phyloP scores from a whole-genome alignment of 2,113 vertebrate species.

The Columba janthina region DNA sequence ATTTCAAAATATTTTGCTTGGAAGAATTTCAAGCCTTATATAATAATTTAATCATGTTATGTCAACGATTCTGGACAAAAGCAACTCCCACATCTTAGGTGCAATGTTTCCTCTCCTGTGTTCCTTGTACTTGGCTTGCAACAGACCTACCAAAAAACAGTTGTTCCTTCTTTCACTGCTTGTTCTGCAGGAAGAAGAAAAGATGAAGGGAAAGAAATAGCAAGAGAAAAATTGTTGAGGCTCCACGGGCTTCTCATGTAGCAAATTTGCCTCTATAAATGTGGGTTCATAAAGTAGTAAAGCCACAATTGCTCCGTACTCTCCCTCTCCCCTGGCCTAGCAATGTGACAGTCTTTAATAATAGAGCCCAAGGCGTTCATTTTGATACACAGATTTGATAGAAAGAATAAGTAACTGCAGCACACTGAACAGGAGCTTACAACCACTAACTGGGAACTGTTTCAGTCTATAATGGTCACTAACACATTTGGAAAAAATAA shows the following conservation, averaged over 20 bases:
- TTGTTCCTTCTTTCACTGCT: neutral
- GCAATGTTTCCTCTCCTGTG: neutral
- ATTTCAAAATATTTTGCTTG: conserved; percentile 6
- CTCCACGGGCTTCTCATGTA: neutral
- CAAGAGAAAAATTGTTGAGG: neutral
- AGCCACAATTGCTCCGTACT: neutral
- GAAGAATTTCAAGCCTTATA: neutral
- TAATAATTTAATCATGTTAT: neutral
- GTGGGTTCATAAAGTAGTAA: neutral
- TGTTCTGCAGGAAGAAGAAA: neutral
- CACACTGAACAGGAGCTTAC: neutral
- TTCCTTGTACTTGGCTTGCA: neutral
- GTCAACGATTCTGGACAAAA: conserved; percentile 14
- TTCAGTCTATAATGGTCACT: neutral
- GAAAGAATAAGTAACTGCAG: neutral
- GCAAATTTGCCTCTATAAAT: neutral
- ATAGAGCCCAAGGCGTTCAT: neutral
- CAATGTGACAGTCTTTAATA: neutral
- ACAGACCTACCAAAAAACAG: neutral
- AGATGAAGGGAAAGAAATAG: neutral
- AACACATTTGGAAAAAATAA: neutral
- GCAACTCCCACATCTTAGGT: neutral
- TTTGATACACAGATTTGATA: neutral
- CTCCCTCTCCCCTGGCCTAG: neutral
- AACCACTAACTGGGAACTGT: neutral